Conservation (phyloP, 1,140 invertebrate genomes). For the Octopus sinensis region DNA sequence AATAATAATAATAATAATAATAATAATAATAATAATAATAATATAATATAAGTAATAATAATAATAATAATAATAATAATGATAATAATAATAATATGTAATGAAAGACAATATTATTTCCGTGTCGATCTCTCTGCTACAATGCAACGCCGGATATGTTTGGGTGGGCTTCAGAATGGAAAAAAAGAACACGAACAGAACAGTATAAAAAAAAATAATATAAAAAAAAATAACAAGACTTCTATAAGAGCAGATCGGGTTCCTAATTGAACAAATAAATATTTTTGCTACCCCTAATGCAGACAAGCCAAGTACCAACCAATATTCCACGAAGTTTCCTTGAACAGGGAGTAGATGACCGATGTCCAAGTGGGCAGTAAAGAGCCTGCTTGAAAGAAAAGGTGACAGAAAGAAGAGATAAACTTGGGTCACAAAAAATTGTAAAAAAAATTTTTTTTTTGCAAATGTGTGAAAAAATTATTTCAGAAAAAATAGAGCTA, state of each 20-base stretch:
- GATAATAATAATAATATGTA: no score
- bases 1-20: no score
- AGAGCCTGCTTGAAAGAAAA: constrained; percentile 3
- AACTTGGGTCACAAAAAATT: constrained; percentile 7
- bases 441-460: no score
- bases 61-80: no score
- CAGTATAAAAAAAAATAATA: no score
- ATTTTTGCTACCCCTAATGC: constrained; percentile 7
- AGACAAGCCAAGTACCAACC: constrained; percentile 7
- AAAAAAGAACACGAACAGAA: no score
- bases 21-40: no score
- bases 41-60: no score
- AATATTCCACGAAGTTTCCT: constrained; percentile 1
- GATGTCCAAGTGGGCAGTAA: constrained; percentile 5
- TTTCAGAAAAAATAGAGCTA: no score
- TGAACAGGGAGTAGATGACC: constrained; percentile 10
- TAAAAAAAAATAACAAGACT: no score
- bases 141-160: constrained; percentile 5
- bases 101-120: background rate
- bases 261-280: background rate
- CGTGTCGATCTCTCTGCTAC: background rate
- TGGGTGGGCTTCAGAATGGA: no score
- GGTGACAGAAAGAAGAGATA: background rate
- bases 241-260: background rate
- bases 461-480: no score